These are phyloP conservation scores for Trichomycterus rosablanca DNA, from an alignment of 2,113 vertebrate species.

Conservation along the genomic window DNA sequence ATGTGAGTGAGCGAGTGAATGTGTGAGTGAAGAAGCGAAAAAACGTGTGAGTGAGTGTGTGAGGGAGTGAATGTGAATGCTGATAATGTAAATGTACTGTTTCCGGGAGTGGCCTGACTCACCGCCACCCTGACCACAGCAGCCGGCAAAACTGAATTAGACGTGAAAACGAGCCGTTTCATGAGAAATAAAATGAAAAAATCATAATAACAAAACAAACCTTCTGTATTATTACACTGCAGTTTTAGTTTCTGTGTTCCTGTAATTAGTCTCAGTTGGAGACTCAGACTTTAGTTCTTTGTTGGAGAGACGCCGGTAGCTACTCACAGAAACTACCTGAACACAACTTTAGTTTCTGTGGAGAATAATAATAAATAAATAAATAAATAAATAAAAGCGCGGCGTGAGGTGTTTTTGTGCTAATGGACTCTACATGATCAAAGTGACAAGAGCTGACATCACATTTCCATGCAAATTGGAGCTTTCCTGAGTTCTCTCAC, in stretches of 20 bases:
- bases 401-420: constrained; percentile 58
- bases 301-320: constrained; percentile 37
- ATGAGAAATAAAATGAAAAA: too few species aligned
- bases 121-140: too few species aligned
- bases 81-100: too few species aligned
- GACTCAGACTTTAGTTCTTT: constrained; percentile 27
- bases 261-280: constrained; percentile 23
- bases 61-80: too few species aligned
- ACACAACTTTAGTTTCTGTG: constrained; percentile 61
- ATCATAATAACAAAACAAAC: too few species aligned
- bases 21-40: too few species aligned
- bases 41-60: too few species aligned
- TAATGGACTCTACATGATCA: constrained; percentile 57
- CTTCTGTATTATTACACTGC: too few species aligned
- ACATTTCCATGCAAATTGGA: constrained; percentile 67
- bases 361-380: constrained; percentile 62
- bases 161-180: too few species aligned
- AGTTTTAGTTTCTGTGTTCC: constrained; percentile 16
- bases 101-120: too few species aligned
- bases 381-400: constrained; percentile 47
- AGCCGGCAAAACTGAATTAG: too few species aligned
- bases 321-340: constrained; percentile 38
- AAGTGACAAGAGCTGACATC: constrained; percentile 57
- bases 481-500: constrained; percentile 53
- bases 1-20: too few species aligned